These are phyloP conservation scores for Agonopterix subpropinquella DNA, from an alignment of 2,888 invertebrate genomes.

Conservation along the genomic window DNA sequence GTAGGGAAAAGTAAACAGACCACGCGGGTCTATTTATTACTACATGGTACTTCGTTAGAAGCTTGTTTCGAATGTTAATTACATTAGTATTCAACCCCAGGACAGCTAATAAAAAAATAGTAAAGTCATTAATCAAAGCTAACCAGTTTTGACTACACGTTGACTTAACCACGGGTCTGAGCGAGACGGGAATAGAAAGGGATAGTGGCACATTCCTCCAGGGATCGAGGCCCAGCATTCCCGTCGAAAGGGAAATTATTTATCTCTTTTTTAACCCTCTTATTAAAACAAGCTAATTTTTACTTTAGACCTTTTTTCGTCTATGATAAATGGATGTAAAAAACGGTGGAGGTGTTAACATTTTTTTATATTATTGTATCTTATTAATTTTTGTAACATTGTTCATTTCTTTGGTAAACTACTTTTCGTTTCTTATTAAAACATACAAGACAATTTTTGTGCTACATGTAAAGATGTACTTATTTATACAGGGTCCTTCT, in stretches of 20 bases:
- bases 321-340: slow-evolving; percentile 13
- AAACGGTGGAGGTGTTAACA: slow-evolving; percentile 13
- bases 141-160: slow-evolving; percentile 15
- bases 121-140: slow-evolving; percentile 17
- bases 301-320: slow-evolving; percentile 11
- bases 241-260: slow-evolving; percentile 16
- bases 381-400: slow-evolving; percentile 12
- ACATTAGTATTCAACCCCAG: slow-evolving; percentile 16
- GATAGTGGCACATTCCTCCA: slow-evolving; percentile 15
- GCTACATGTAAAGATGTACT: not conserved
- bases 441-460: not conserved
- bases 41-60: slow-evolving; percentile 9
- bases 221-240: slow-evolving; percentile 13
- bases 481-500: too few relatives aligned
- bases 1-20: slow-evolving; percentile 7
- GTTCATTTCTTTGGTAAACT: too few relatives aligned
- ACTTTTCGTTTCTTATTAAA: too few relatives aligned
- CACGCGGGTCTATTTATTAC: slow-evolving; percentile 2
- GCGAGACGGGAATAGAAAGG: slow-evolving; percentile 10
- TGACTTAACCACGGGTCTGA: slow-evolving; percentile 1
- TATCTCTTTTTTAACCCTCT: slow-evolving; percentile 10
- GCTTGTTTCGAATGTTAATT: slow-evolving; percentile 14
- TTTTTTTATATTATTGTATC: slow-evolving; percentile 9
- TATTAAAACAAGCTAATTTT: slow-evolving; percentile 15
- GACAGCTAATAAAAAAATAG: slow-evolving; percentile 12